Evolutionary conservation across 2,797 vertebrate species (phyloP), one percentile per base, ranked within the genome.

Genomic region (Sebastes minor): DNA sequence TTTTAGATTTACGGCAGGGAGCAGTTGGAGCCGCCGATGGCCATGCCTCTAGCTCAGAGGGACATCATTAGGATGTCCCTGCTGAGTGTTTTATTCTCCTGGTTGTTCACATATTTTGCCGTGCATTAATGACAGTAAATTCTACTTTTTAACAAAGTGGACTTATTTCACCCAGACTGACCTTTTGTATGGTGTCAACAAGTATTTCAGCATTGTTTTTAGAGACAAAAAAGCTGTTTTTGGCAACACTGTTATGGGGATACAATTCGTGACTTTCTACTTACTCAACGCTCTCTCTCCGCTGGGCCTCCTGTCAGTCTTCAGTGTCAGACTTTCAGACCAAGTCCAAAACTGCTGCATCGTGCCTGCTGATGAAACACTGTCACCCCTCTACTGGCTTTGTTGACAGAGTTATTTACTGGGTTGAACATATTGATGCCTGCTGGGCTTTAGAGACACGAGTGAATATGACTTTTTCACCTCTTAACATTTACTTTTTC

Each of bases 1-100:
- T 88, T 86, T 88, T 25, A 85, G 87, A 93, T 94, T 94, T 94
- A 93, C 81, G 83, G 85, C 78, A 33, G 78, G 56, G 87, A 90
- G 75, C 84, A 80, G 78, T 76, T 42, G 68, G 62, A 89, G 73
- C 78, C 78, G 75, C 73, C 10, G 42, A 70, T 57, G 38, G 63
- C 84, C 59, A 46, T 70, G 65, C 22, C 74, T 83, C 33, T 78
- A 33, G 72, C 84, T 80, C 49, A 2, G 62, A 77, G 81, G 65
- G 57, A 55, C 81, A 82, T 85, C 59, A 84, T 89, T 64, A 71
- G 38, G 78, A 81, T 11, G 64, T 61, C 71, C 56, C 71, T 63
- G 65, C 71, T 59, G 49, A 68, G 49, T 32, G 14, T 63, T 52
- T 61, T 68, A 11, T 28, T 35, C 6, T 38, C 22, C 63, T 20